Base-by-base conservation (phyloP, 2,797 vertebrate genomes). In the Astyanax mexicanus region DNA sequence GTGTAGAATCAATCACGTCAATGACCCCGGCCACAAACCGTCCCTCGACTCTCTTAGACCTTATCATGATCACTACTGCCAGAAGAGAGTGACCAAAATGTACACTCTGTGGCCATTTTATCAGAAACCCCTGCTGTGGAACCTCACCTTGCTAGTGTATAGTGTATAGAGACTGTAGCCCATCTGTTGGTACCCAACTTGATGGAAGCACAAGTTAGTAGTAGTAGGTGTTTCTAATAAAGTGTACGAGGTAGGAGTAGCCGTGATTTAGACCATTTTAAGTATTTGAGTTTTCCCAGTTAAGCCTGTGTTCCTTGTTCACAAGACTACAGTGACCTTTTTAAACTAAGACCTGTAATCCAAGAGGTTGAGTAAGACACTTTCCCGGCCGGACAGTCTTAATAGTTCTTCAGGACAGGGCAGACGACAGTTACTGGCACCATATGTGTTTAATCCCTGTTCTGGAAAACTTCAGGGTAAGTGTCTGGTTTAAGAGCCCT, bases 1-100 rank as follows among this genome's bases (percentile, higher is more conserved):
- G 32, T 21, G 64, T 12, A 66, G 38, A 57, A 66, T 75, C 73
- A 75, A 49, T 75, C 61, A 58, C 49, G 12, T 67, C 49, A 38
- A 58, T 49, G 42, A 21, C 42, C 42, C 23, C 27, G 52, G 67
- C 40, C 27, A 38, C 52, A 19, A 27, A 21, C 54, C 6, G 17
- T 54, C 9, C 9, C 23, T 64, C 47, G 1, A 2, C 13, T 35
- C 38, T 57, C n/a, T n/a, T 27, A 67, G 44, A 45, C 32, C 19
- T 61, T 17, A 21, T 7, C 7, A 21, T 19, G 17, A 19, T 61
- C 57, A 21, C n/a, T 38, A 15, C 42, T 57, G 19, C 51, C 40
- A 74, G 51, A 40, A 65, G 47, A 52, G 60, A 65, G 61, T 54
- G 54, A 74, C n/a, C 32, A 37, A 61, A 29, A 66, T 49, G 44